Percentiles rank a stretch among this genome's conserved stretches.
These are phyloP conservation scores for Brevimyrus niger DNA, from an alignment of 2,113 vertebrate genomes.

Conservation along the genomic window DNA sequence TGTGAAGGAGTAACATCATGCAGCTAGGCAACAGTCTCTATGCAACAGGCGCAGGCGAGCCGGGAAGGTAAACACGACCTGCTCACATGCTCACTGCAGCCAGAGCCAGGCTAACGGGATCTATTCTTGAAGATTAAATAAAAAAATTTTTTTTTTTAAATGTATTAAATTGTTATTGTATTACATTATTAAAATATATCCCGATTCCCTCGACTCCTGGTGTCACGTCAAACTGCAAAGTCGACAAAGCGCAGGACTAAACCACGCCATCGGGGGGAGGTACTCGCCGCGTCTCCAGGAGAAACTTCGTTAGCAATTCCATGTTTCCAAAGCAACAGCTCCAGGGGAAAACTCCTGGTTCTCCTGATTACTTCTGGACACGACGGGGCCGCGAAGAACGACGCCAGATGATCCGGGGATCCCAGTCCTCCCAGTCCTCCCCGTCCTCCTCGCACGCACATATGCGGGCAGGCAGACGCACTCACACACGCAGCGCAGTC, in stretches of 20 bases:
- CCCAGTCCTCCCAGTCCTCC: background rate
- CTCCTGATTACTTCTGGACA: slow-evolving; percentile 45
- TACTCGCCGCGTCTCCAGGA: slow-evolving; percentile 41
- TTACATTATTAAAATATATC: slow-evolving; percentile 19
- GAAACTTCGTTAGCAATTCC: slow-evolving; percentile 58
- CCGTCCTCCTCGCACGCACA: slow-evolving; percentile 35
- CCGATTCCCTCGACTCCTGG: slow-evolving; percentile 14
- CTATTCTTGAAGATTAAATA: background rate
- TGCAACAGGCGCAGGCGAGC: slow-evolving; percentile 28
- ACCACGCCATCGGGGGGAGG: slow-evolving; percentile 31
- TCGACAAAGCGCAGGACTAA: slow-evolving; percentile 38
- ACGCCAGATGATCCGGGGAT: slow-evolving; percentile 14
- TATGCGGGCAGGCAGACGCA: slow-evolving; percentile 16
- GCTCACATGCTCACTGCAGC: slow-evolving; percentile 36
- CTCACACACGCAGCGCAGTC: background rate
- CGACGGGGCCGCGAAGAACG: slow-evolving; percentile 30
- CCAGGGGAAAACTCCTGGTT: slow-evolving; percentile 44
- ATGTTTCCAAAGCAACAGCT: slow-evolving; percentile 56
- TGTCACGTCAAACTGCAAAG: slow-evolving; percentile 40
- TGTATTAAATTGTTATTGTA: too few species aligned
- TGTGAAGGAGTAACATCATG: slow-evolving; percentile 29
- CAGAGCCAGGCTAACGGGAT: slow-evolving; percentile 36
- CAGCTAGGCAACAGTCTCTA: slow-evolving; percentile 51
- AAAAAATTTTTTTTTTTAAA: too few species aligned
- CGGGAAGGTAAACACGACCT: slow-evolving; percentile 50